phyloP scores from a whole-genome alignment of 2,113 vertebrate genomes.

The Poecile atricapillus region DNA sequence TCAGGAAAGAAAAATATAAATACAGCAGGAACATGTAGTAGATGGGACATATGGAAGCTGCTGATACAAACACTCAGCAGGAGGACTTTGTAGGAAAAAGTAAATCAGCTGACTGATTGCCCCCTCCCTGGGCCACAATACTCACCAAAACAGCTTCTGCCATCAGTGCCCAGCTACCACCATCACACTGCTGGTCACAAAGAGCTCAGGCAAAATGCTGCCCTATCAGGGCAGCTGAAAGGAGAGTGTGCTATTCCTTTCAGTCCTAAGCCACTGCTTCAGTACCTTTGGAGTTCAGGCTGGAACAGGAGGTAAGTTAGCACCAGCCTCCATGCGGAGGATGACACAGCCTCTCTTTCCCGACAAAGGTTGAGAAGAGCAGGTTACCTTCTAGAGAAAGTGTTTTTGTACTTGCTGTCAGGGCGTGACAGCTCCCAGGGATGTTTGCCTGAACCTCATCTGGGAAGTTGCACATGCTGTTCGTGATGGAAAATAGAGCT shows the following conservation, averaged over 20 bases:
- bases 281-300: neutral
- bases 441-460: neutral
- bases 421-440: neutral
- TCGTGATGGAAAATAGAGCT: neutral
- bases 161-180: neutral
- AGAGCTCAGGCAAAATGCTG: neutral
- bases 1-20: neutral
- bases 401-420: neutral
- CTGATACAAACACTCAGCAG: neutral
- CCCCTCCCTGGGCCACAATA: neutral
- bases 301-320: neutral
- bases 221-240: neutral
- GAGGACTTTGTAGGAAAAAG: neutral
- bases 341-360: neutral
- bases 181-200: too few relatives aligned
- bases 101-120: neutral
- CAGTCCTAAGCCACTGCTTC: neutral
- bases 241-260: neutral
- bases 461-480: neutral
- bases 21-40: neutral
- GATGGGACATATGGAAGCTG: neutral
- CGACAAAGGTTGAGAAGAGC: neutral
- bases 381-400: fast-evolving
- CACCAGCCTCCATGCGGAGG: neutral
- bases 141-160: fast-evolving